Percentiles rank a stretch among this genome's conserved stretches.
Evolutionary conservation across 1,140 invertebrate species (phyloP).

Genomic region (Trichomalopsis sarcophagae): DNA sequence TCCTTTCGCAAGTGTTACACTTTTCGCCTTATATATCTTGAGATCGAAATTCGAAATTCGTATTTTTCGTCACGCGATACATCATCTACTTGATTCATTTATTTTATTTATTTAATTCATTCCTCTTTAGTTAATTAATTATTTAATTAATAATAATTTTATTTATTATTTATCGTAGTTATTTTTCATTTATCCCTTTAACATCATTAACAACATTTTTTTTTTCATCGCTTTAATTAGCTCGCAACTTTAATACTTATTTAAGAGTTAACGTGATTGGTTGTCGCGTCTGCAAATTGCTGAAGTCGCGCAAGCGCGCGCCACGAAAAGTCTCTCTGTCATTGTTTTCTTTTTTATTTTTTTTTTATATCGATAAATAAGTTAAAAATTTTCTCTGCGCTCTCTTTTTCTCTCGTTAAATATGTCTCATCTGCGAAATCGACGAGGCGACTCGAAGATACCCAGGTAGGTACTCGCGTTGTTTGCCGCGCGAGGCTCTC

Average conservation of each 20-base stretch:
- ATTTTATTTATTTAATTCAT: conserved; percentile 28
- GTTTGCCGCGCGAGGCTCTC: not conserved
- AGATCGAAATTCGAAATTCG: conserved; percentile 60
- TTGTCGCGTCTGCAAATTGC: conserved; percentile 70
- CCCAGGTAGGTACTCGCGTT: not conserved
- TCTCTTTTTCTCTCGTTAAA: not conserved
- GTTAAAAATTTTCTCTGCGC: conserved; percentile 31
- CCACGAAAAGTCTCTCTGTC: conserved; percentile 40
- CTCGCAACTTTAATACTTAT: conserved; percentile 66
- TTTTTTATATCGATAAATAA: conserved; percentile 22
- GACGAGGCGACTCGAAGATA: conserved; percentile 14
- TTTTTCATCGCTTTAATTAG: conserved; percentile 59
- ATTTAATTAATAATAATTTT: conserved; percentile 45
- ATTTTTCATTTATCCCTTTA: conserved; percentile 64
- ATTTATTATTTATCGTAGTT: conserved; percentile 61
- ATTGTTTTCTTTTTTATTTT: not conserved
- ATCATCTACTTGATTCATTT: conserved; percentile 20
- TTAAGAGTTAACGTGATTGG: conserved; percentile 74
- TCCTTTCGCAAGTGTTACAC: conserved; percentile 11
- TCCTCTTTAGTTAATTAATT: conserved; percentile 30
- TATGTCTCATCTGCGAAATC: not conserved
- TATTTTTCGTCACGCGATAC: conserved; percentile 27
- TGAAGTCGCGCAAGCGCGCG: conserved; percentile 39
- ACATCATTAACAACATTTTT: conserved; percentile 70
- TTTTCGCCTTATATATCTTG: conserved; percentile 48